Base-by-base conservation (phyloP, 2,113 vertebrate genomes). In the Sylvicapra grimmia region DNA sequence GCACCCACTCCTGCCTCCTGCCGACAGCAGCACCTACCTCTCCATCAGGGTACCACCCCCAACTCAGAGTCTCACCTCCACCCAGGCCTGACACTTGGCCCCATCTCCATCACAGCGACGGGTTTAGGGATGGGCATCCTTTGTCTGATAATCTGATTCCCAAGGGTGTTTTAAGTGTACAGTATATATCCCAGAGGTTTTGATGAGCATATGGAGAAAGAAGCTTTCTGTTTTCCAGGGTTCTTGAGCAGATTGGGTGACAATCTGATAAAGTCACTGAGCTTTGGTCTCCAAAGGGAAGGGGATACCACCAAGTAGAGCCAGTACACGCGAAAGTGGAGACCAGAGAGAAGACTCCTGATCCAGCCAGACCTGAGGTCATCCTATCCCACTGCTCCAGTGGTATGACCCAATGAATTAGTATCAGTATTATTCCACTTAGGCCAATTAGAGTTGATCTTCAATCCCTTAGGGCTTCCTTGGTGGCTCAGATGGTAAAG, bases 371-470 rank as follows among this genome's bases (percentile, higher is more conserved):
- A 0, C 51, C 59, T 5, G 16, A 47, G 25, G 44, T 19, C 5
- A 3, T 5, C 44, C 8, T 33, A 7, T 58, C 27, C 0, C 3
- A 1, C n/a, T 79, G 11, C 21, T 15, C 68, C 85, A 9, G 58
- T 6, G 8, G 1, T 0, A 1, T 4, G 58, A 49, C 23, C 75
- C 61, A 44, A 19, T 4, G 2, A 4, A 10, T 25, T 0, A 5
- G 4, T 31, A 10, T 27, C 14, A 65, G 25, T 14, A 3, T 47
- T 8, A 27, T 5, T 47, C 25, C 59, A 29, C 4, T 3, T 2
- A 18, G 47, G 90, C 61, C 49, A 16, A 0, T 4, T 0, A 0
- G 54, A 21, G 5, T 0, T 7, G 47, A 72, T 25, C 8, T 18
- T 21, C 51, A 16, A 3, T 27, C 53, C 36, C 23, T 77, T 27